Base-by-base conservation (phyloP, 2,888 invertebrate species). In the Ernsta delagoae region DNA sequence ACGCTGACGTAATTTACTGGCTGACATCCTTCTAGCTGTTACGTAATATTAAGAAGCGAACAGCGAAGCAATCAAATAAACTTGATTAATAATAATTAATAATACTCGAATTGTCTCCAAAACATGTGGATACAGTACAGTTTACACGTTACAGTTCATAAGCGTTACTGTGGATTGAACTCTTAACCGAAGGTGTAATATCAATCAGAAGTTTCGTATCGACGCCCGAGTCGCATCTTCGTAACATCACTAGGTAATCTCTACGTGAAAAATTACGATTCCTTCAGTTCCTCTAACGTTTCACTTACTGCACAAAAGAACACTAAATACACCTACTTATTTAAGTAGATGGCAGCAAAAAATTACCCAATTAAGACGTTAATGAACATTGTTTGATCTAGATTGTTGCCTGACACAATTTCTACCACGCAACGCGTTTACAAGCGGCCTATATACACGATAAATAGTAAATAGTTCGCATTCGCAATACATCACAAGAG, bases 331-430 rank as follows among this genome's bases (percentile, higher is more conserved):
- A 31, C 31, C 31, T 31, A 31, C 4, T 31, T 8, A 53, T 50
- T 48, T 48, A 34, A 50, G 59, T 39, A 54, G 54, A 16, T 24
- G 4, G 8, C 5, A 24, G 53, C 24, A 66, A 53, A 66, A 66
- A 68, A 68, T 39, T 41, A 57, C 31, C 62, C 68, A 68, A 68
- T 68, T 68, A 68, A 68, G 48, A 57, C 62, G 48, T 57, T 68
- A 68, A 68, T 62, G 62, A 57, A 62, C 62, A 24, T 57, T 53
- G 34, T 53, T 43, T 61, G 61, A 67, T 67, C 34, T 56, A 67
- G 67, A 67, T 67, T n/a, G 53, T 12, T 12, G 60, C 54, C 60
- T 54, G 24, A 67, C 61, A 61, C 61, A 67, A 67, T 56, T 67
- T 67, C 67, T 67, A 24, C 9, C 66, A 61, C 61, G 67, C 67